phyloP scores from a whole-genome alignment of 1,140 invertebrate species.

The Panonychus citri region DNA sequence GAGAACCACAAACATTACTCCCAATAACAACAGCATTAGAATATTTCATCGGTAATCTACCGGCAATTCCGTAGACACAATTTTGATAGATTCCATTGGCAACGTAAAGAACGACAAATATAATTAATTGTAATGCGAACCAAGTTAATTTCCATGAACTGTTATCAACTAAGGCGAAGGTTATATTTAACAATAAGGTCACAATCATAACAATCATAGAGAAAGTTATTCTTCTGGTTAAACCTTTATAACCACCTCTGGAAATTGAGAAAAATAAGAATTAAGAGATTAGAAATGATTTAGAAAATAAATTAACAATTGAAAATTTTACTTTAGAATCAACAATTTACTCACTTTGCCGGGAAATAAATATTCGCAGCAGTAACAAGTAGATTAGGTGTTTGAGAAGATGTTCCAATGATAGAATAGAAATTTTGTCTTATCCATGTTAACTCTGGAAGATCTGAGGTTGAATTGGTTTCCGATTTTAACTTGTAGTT shows the following conservation, averaged over 20 bases:
- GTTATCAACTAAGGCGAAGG: slow-evolving; percentile 73
- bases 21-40: slow-evolving; percentile 84
- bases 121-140: slow-evolving; percentile 27
- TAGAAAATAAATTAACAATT: not conserved
- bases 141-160: slow-evolving; percentile 17
- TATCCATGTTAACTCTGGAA: slow-evolving; percentile 28
- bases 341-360: too few relatives aligned
- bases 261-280: slow-evolving; percentile 8
- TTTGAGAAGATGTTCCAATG: slow-evolving; percentile 58
- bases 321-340: not conserved
- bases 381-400: slow-evolving; percentile 87
- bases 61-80: slow-evolving; percentile 82
- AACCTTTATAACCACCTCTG: slow-evolving; percentile 38
- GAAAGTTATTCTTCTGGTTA: slow-evolving; percentile 66
- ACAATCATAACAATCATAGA: slow-evolving; percentile 69
- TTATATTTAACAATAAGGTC: slow-evolving; percentile 64
- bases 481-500: slow-evolving; percentile 51
- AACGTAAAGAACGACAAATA: slow-evolving; percentile 67
- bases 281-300: not conserved
- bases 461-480: slow-evolving; percentile 26
- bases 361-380: slow-evolving; percentile 74
- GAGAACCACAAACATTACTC: slow-evolving; percentile 77
- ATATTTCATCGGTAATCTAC: slow-evolving; percentile 70
- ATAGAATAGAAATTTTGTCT: slow-evolving; percentile 50
- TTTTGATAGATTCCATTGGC: slow-evolving; percentile 89